Evolutionary conservation across 2,797 vertebrate species (phyloP), one percentile per base, ranked within the genome.

Genomic region (Notolabrus celidotus): DNA sequence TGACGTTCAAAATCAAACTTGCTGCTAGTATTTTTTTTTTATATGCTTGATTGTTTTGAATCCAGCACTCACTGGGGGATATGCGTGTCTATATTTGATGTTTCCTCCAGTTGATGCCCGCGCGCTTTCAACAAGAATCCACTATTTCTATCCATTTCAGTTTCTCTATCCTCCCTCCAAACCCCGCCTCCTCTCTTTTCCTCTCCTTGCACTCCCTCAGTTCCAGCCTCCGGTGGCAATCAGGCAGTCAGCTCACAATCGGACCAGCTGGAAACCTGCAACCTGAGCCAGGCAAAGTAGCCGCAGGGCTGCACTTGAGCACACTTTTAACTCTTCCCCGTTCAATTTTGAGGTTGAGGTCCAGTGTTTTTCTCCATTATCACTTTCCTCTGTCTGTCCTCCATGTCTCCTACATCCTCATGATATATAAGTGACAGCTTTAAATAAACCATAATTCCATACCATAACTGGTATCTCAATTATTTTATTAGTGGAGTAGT

Each of bases 181-280:
- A 41, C 8, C 7, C 4, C 23, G 56, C 33, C 52, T 6, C 10
- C 1, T 7, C 9, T 4, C 14, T 22, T 5, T n/a, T 3, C 14
- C 1, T 7, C 8, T 10, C 14, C 17, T 7, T 51, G 33, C 31
- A 57, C 39, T 42, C 51, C 41, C 22, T 17, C 34, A n/a, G 3
- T 49, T 41, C 16, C 20, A 25, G 43, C 43, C 54, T 62, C 42
- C 83, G 71, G 51, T 67, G 34, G 27, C 41, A 74, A 77, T 86
- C 81, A 71, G 56, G 53, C 25, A 77, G 82, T 72, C 69, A 33
- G 36, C 49, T 81, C 78, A 61, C 2, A 5, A 71, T 46, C 14
- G 1, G 38, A 74, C 27, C 65, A 77, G 77, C 65, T 67, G 66
- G 69, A 82, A 76, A 70, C 46, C 65, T 77, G 25, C 42, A 66